Conservation (phyloP, 2,113 vertebrate genomes). For the Bucco capensis region DNA sequence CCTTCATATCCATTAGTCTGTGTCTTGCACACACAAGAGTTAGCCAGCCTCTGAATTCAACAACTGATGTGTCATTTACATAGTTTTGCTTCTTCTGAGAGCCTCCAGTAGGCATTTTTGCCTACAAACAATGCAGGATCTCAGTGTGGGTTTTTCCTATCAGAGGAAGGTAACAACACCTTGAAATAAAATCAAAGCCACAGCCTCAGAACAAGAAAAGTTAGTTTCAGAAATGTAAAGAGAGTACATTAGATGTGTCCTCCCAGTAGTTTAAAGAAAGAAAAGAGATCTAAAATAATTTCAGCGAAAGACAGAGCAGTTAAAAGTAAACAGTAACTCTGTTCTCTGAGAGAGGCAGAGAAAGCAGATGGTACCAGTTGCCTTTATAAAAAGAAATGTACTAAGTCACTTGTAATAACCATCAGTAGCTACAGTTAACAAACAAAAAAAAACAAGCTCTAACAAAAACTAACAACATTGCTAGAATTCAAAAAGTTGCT, state of each 20-base stretch:
- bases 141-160: not conserved
- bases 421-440: not conserved
- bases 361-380: not conserved
- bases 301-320: not conserved
- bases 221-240: not conserved
- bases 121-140: not conserved
- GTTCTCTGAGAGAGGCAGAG: not conserved
- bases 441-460: not conserved
- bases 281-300: not conserved
- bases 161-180: not conserved
- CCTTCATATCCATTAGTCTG: not conserved
- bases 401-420: conserved; percentile 33
- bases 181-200: conserved; percentile 13
- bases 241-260: not conserved
- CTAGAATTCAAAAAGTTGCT: conserved; percentile 6
- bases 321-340: not conserved
- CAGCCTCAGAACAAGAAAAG: not conserved
- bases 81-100: not conserved
- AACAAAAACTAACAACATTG: not conserved
- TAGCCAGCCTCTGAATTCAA: not conserved
- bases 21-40: not conserved
- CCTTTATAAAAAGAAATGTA: conserved; percentile 22
- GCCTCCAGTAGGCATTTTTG: not conserved
- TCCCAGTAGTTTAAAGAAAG: not conserved
- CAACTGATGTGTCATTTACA: not conserved